Base-by-base conservation (phyloP, 2,888 invertebrate genomes). In the Synanthedon formicaeformis region DNA sequence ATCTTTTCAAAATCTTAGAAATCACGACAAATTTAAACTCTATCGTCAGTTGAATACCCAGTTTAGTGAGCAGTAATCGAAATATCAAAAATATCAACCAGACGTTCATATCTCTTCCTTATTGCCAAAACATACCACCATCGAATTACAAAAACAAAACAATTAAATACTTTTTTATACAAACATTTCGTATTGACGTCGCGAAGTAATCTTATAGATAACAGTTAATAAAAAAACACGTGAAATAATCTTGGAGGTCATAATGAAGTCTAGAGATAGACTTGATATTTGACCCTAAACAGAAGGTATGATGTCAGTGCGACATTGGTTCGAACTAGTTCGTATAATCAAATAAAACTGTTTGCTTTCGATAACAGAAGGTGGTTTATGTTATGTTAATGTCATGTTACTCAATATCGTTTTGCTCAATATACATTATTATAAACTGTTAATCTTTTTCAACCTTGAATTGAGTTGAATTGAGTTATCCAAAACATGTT, bases 131-230 rank as follows among this genome's bases (percentile, higher is more conserved):
- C 51, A 52, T 51, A 18, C 14, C 49, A 49, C 54, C 54, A 57
- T 53, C 52, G 52, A 57, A 57, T 34, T 58, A 57, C 65, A 63
- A 66, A 63, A 65, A 63, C 58, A 64, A 63, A 57, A 55, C 55
- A 58, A 58, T 59, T 57, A 57, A 59, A 54, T 58, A 60, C 58
- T 16, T 18, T 57, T 23, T 60, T 61, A 65, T 61, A 63, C 69
- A 71, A 78, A 75, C 69, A 73, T 34, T 45, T 61, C 53, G 56
- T 60, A 68, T 64, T 77, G 77, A 77, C 77, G 77, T 71, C 66
- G 62, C 56, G 54, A 58, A 62, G 56, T 62, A 66, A 66, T 65
- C 61, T 50, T 16, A 6, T 23, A 34, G 72, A 71, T 73, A 73
- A 67, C 55, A 51, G 57, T 56, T 56, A 54, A 61, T 55, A 63